phyloP scores from a whole-genome alignment of 64 coral and sea anemone genomes.

The Actinia equina region DNA sequence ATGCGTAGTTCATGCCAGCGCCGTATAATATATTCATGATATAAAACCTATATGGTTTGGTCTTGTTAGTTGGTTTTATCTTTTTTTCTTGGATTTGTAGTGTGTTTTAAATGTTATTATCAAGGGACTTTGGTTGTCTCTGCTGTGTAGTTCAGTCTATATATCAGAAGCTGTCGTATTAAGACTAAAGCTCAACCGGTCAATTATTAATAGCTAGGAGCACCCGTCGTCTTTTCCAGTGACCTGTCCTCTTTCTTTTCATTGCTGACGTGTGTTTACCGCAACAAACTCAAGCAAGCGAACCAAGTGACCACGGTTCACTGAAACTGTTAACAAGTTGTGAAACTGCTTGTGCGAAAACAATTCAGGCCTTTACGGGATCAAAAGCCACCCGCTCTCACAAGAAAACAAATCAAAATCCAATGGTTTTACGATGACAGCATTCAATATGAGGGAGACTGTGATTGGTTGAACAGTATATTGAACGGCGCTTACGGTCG shows the following conservation, averaged over 20 bases:
- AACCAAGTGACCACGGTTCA: neutral
- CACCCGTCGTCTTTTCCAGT: neutral
- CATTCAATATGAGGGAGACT: neutral
- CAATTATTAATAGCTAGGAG: neutral
- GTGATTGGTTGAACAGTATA: neutral
- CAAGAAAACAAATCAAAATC: neutral
- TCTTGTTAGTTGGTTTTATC: neutral
- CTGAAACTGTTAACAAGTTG: neutral
- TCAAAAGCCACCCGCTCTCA: neutral
- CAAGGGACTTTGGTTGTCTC: neutral
- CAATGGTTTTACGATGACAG: neutral
- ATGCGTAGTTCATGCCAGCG: neutral
- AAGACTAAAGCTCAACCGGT: neutral
- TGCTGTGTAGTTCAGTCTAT: neutral
- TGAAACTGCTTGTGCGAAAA: neutral
- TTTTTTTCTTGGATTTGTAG: neutral
- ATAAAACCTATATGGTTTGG: neutral
- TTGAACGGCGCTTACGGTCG: neutral
- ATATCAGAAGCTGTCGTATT: neutral
- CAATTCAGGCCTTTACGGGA: neutral
- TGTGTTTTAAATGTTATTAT: neutral
- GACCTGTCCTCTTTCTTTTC: constrained; percentile 8
- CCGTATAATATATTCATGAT: neutral
- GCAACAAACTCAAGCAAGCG: constrained; percentile 6
- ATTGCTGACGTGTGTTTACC: neutral